phyloP scores from a whole-genome alignment of 2,113 vertebrate genomes.

The Crotalus tigris region DNA sequence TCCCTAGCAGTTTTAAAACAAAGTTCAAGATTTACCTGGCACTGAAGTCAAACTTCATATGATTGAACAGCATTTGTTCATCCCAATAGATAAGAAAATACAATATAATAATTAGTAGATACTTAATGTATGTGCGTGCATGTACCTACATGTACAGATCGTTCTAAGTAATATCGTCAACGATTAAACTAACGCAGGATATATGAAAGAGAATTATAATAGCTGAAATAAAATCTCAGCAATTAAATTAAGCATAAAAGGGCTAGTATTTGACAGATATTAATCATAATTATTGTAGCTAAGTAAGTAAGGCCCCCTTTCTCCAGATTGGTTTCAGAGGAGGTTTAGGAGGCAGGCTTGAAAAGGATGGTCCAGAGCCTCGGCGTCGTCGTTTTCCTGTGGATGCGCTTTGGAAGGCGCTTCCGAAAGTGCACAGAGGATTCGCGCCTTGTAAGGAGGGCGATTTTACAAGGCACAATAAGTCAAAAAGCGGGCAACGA shows the following conservation, averaged over 20 bases:
- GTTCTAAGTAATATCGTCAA: neutral
- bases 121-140: neutral
- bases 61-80: neutral
- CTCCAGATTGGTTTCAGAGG: too few species aligned
- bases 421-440: neutral
- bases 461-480: neutral
- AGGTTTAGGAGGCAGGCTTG: neutral
- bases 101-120: neutral
- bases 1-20: neutral
- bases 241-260: neutral
- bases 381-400: neutral
- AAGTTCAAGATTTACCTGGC: neutral
- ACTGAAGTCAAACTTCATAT: neutral
- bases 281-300: too few species aligned
- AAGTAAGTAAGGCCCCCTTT: neutral
- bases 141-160: neutral
- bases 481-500: neutral
- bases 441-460: neutral
- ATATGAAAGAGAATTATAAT: neutral
- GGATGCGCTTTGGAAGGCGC: too few species aligned
- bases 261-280: too few species aligned
- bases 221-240: neutral
- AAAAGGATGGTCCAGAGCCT: neutral
- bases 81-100: neutral
- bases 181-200: neutral